Base-by-base conservation (phyloP, 1,140 invertebrate genomes). In the Drosophila sturtevanti region DNA sequence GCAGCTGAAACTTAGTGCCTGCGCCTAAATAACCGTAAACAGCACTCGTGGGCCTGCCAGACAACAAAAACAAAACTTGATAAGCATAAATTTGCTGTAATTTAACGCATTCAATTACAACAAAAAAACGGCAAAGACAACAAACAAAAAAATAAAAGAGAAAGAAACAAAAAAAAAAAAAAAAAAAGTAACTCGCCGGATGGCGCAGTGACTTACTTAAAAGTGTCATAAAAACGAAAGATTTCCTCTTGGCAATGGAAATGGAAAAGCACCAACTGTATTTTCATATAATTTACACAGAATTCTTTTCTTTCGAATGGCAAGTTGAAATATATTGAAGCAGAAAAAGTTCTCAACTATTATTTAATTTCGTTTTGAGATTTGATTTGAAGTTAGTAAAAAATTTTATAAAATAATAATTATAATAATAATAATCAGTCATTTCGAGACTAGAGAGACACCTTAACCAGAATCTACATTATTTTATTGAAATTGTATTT, bases 41-140 rank as follows among this genome's bases (percentile, higher is more conserved):
- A 79, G 77, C 79, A 89, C 84, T 89, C 79, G 76, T 73, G 84
- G 79, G 84, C 54, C 69, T 37, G 35, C 31, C 59, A 68, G 64
- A 65, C 63, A 76, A 54, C 58, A 37, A 64, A 70, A 71, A 68
- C 73, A 77, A 89, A 87, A 82, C 79, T 89, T 89, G 79, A 87
- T 87, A 89, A 81, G 84, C 82, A 87, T 87, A 87, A 87, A 89
- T 87, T 56, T 56, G 54, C 54, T 87, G 84, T 86, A 86, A 86
- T 86, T 86, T 84, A 86, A 86, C 78, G 82, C 82, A 72, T 89
- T 89, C 87, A 89, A 89, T 87, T 89, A 89, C 84, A 87, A 68
- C 70, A 87, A 86, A 48, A 21, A 44, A 38, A 41, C 4, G 11
- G 2, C 9, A 12, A 12, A 35, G 34, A 41, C 4, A 72, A 80